A percentile compares a stretch with the other conserved stretches of the same genome.
Evolutionary conservation across 2,113 vertebrate species (phyloP).

Genomic region (Gila orcuttii): DNA sequence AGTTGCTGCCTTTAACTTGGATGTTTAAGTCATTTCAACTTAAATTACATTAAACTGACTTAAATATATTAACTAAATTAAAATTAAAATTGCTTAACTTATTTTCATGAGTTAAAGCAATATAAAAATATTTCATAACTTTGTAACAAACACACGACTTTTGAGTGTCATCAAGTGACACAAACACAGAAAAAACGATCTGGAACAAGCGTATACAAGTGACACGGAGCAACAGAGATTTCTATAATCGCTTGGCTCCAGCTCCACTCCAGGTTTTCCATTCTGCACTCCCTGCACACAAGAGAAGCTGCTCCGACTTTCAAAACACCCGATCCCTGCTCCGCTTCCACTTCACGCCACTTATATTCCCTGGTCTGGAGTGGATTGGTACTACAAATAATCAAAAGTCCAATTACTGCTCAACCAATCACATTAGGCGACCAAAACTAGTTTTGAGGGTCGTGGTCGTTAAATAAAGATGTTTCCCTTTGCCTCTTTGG

Average conservation of each 20-base stretch:
- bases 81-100: too few species aligned
- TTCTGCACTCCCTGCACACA: neutral
- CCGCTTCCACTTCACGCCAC: neutral
- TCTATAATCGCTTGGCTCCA: neutral
- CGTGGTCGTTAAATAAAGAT: conserved; percentile 13
- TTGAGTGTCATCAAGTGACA: neutral
- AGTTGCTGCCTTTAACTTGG: too few species aligned
- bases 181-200: neutral
- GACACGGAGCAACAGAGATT: neutral
- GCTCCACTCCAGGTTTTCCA: conserved; percentile 12
- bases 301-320: neutral
- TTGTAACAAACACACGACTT: too few species aligned
- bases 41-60: too few species aligned
- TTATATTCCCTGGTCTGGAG: neutral
- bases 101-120: too few species aligned
- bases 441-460: neutral
- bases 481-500: conserved; percentile 61
- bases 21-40: too few species aligned
- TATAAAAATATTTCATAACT: too few species aligned
- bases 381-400: neutral
- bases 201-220: neutral
- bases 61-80: too few species aligned
- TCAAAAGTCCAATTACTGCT: neutral
- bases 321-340: neutral
- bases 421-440: neutral